Evolutionary conservation across 2,797 vertebrate species (phyloP).

Genomic region (Pelodytes ibericus): DNA sequence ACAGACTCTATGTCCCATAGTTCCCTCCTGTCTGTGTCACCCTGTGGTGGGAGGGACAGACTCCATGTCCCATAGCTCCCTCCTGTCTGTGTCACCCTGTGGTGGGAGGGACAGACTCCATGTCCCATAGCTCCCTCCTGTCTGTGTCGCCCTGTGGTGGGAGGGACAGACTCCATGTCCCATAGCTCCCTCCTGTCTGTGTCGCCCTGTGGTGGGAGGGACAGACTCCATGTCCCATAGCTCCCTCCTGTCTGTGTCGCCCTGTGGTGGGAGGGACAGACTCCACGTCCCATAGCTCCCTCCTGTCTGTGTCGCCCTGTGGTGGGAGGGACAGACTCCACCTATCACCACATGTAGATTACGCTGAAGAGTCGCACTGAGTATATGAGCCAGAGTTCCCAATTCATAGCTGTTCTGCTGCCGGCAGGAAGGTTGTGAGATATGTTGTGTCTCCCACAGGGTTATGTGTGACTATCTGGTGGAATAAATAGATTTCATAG

Average conservation of each 20-base stretch:
- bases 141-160: constrained; percentile 7
- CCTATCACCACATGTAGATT: too few species aligned
- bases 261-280: too few species aligned
- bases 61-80: too few species aligned
- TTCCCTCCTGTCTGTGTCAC: constrained; percentile 2
- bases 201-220: not conserved
- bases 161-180: not conserved
- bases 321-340: constrained; percentile 1
- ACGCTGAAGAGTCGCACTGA: too few species aligned
- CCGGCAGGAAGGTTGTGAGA: too few species aligned
- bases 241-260: not conserved
- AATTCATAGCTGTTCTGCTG: too few species aligned
- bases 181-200: constrained; percentile 5
- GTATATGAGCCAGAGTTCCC: too few species aligned
- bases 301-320: constrained; percentile 7
- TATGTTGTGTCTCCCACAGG: too few species aligned
- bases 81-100: constrained; percentile 2
- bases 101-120: not conserved
- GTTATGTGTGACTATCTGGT: too few species aligned
- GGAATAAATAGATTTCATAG: too few species aligned
- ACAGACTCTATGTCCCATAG: not conserved
- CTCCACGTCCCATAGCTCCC: not conserved
- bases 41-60: too few species aligned
- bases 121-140: constrained; percentile 5
- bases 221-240: not conserved